Base-by-base conservation (phyloP, 2,888 invertebrate species). In the Hemistola chrysoprasaria region DNA sequence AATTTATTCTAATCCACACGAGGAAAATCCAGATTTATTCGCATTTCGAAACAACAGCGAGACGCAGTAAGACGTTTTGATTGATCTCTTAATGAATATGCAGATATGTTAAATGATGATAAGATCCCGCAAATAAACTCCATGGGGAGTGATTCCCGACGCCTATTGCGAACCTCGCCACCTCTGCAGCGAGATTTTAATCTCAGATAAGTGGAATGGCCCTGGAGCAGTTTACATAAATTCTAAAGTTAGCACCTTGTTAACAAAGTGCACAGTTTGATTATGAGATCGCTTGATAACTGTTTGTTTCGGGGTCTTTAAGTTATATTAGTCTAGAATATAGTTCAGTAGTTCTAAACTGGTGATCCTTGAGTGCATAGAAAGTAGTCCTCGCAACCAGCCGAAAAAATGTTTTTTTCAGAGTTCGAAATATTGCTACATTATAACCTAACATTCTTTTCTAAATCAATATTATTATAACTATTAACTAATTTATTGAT, bases 21-120 rank as follows among this genome's bases (percentile, higher is more conserved):
- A 20, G 22, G 44, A 25, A 36, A 42, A 37, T 45, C 45, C 41
- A 43, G 39, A 47, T 29, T 41, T 34, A 50, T 47, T 36, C 8
- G 20, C 28, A 8, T 37, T 26, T 16, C 33, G 21, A 38, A 36
- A 40, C 44, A 36, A 43, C 33, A n/a, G 22, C 16, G 4, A 16
- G 34, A 29, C 30, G 30, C 31, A 26, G 28, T 11, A 33, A 33
- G 23, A 24, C 35, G 65, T 75, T 81, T 76, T 86, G 86, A 87
- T 87, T 79, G 85, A 86, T 85, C 79, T 77, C 71, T 70, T 82
- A 78, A 86, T 85, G 85, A 87, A 83, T 85, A 85, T 86, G 84
- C 84, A 87, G 85, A 85, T 85, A 76, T 78, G 80, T 79, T 74
- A 80, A 83, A 75, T 65, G 67, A 59, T 73, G 82, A 81, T 84